phyloP scores from a whole-genome alignment of 2,113 vertebrate genomes.

The Furnarius figulus region DNA sequence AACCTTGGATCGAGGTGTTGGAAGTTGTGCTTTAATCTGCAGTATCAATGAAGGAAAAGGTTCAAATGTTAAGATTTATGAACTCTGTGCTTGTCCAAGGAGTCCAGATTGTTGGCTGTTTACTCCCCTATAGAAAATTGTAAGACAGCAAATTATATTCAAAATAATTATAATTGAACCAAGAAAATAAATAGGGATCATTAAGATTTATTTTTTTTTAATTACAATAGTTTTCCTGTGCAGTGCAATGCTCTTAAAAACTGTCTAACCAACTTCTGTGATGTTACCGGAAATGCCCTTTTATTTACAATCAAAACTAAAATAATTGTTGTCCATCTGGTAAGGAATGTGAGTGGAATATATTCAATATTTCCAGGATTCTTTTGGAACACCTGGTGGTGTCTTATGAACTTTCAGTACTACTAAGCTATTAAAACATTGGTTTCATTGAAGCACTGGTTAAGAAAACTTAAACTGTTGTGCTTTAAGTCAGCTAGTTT shows the following conservation, averaged over 20 bases:
- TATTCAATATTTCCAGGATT: neutral
- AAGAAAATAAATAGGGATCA: neutral
- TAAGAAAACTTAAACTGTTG: too few species aligned
- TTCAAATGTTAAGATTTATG: neutral
- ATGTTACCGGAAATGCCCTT: neutral
- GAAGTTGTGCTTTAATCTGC: neutral
- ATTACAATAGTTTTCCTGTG: neutral
- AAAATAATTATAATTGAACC: neutral
- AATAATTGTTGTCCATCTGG: neutral
- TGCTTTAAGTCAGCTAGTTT: neutral
- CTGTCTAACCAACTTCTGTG: neutral
- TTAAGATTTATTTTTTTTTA: neutral
- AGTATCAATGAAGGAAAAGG: neutral
- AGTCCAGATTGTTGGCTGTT: neutral
- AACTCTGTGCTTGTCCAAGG: neutral
- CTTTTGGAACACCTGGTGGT: neutral
- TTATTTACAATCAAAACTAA: neutral
- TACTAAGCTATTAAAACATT: neutral
- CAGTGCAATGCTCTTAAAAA: neutral
- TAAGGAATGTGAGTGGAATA: neutral
- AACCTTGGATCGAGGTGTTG: neutral
- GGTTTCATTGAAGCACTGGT: neutral
- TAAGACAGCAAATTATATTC: neutral
- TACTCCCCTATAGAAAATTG: neutral
- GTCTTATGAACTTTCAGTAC: neutral